Percentiles rank a stretch among this genome's conserved stretches.
These are phyloP conservation scores for Speoplatyrhinus poulsoni DNA, from an alignment of 2,113 vertebrate genomes.

Conservation along the genomic window DNA sequence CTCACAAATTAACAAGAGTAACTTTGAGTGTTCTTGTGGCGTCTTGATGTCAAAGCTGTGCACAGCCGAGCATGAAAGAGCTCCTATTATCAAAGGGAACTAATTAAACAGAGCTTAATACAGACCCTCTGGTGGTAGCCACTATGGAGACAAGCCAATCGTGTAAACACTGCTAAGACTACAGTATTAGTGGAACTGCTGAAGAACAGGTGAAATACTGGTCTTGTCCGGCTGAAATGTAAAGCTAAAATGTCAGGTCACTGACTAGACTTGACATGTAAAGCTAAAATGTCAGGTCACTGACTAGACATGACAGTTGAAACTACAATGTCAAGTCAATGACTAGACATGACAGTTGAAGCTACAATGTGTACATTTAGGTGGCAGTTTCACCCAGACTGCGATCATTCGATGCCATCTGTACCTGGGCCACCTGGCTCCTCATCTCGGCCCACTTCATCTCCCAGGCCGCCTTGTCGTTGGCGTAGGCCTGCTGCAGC, in stretches of 20 bases:
- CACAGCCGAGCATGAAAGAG: conserved; percentile 10
- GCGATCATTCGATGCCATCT: conserved; percentile 54
- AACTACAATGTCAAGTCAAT: no score
- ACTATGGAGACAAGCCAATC: conserved; percentile 36
- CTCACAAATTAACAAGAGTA: background rate
- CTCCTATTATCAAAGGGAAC: conserved; percentile 35
- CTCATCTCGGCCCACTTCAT: conserved; percentile 87
- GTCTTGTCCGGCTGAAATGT: conserved; percentile 18
- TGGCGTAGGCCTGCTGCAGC: conserved; percentile 87
- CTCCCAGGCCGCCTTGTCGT: conserved; percentile 92
- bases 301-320: no score
- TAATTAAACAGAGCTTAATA: conserved; percentile 35
- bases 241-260: no score
- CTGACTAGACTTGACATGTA: no score
- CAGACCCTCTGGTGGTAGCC: conserved; percentile 31
- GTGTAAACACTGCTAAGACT: conserved; percentile 36
- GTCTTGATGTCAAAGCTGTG: conserved; percentile 15
- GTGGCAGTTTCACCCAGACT: no score
- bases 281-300: no score
- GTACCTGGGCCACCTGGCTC: conserved; percentile 88
- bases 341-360: no score
- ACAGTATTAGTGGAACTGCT: background rate
- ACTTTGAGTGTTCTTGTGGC: conserved; percentile 15
- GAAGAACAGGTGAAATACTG: conserved; percentile 29
- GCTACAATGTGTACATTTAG: no score